A percentile compares a stretch with the other conserved stretches of the same genome.
These are phyloP conservation scores for Hydrocynus forskahlii DNA, from an alignment of 2,797 vertebrate species.

Conservation along the genomic window DNA sequence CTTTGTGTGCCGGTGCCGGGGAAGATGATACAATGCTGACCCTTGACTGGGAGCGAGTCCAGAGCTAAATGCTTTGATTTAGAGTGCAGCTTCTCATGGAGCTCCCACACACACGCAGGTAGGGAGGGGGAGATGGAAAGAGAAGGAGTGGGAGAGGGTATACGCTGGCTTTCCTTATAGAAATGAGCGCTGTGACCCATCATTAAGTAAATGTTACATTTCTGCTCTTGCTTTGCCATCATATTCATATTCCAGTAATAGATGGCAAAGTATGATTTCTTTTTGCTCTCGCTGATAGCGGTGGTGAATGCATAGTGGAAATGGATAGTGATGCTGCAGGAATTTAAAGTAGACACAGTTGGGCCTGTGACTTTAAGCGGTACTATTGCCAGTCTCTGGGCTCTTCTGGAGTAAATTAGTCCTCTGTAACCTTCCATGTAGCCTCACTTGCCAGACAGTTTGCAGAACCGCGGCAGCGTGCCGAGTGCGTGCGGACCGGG, in stretches of 20 bases:
- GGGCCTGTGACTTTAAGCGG: conserved; percentile 43
- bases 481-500: background rate
- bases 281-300: conserved; percentile 14
- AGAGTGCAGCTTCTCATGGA: conserved; percentile 40
- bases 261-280: conserved; percentile 21
- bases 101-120: conserved; percentile 13
- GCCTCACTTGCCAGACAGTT: background rate
- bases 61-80: conserved; percentile 60
- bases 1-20: conserved; percentile 53
- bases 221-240: conserved; percentile 15
- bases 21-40: conserved; percentile 55
- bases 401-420: conserved; percentile 45
- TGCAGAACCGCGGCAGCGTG: background rate
- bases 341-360: conserved; percentile 37
- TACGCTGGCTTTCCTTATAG: conserved; percentile 15
- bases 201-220: conserved; percentile 35
- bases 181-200: conserved; percentile 24
- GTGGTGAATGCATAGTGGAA: conserved; percentile 30
- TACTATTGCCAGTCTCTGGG: conserved; percentile 32
- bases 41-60: conserved; percentile 47
- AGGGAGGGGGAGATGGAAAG: background rate
- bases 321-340: conserved; percentile 33
- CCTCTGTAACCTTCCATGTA: conserved; percentile 12
- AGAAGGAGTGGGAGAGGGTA: conserved; percentile 3
- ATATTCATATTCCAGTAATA: conserved; percentile 31